These are phyloP conservation scores for Oreochromis tanganicae DNA, from an alignment of 2,113 vertebrate genomes.

Conservation along the genomic window DNA sequence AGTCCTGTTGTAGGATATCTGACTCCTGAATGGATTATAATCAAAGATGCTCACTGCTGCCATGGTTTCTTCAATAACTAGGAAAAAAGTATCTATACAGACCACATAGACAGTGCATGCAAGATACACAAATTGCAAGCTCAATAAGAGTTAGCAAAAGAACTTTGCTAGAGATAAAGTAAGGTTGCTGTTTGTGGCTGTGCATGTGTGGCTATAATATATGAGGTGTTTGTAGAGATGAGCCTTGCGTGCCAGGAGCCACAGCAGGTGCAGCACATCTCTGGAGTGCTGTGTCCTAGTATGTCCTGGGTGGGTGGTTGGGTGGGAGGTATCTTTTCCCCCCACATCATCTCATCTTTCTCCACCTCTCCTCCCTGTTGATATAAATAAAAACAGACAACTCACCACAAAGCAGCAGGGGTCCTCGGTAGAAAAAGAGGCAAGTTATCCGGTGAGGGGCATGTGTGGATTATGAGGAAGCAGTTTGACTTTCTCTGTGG, in stretches of 20 bases:
- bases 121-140: background rate
- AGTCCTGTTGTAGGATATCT: background rate
- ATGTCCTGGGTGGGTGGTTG: constrained; percentile 32
- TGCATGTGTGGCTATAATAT: constrained; percentile 23
- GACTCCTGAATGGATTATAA: background rate
- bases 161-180: background rate
- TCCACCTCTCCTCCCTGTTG: constrained; percentile 37
- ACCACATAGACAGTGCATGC: background rate
- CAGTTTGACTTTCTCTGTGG: background rate
- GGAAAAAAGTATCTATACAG: background rate
- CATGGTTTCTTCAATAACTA: background rate
- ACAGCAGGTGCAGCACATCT: constrained; percentile 61
- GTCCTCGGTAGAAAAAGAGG: background rate
- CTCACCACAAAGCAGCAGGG: constrained; percentile 29
- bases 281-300: constrained; percentile 45
- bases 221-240: constrained; percentile 58
- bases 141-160: background rate
- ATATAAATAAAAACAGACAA: constrained; percentile 65
- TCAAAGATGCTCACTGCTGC: background rate
- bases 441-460: background rate
- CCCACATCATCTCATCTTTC: constrained; percentile 56
- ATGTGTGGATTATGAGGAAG: background rate
- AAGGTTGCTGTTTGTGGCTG: background rate
- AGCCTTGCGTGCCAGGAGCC: constrained; percentile 43
- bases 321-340: background rate